A percentile compares a stretch with the other conserved stretches of the same genome.
phyloP scores from a whole-genome alignment of 2,888 invertebrate species.

The Tenodera sinensis region DNA sequence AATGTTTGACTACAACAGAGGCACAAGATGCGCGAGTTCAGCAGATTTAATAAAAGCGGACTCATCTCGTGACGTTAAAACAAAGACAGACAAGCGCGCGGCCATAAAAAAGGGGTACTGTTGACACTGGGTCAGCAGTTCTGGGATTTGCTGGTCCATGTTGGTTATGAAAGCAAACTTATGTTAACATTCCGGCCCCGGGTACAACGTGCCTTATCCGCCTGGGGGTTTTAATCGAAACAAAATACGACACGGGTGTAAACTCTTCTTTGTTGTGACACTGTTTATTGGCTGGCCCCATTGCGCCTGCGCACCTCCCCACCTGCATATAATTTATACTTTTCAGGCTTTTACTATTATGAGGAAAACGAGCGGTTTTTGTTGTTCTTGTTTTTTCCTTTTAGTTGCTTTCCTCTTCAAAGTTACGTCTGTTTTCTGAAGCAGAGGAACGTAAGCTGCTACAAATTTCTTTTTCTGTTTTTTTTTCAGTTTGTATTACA shows the following conservation, averaged over 20 bases:
- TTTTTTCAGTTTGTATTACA: too few species aligned
- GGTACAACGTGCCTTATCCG: neutral
- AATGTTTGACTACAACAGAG: neutral
- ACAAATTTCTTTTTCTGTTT: neutral
- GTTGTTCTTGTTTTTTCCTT: neutral
- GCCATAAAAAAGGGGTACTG: neutral
- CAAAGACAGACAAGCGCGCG: neutral
- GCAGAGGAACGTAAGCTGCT: too few species aligned
- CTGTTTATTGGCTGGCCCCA: neutral
- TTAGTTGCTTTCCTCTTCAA: neutral
- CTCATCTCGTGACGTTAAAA: neutral
- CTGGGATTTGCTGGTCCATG: neutral
- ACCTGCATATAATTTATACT: neutral
- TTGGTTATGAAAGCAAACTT: neutral
- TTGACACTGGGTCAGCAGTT: neutral
- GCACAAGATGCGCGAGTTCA: neutral
- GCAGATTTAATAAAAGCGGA: neutral
- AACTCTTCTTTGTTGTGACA: neutral
- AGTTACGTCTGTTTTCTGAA: too few species aligned
- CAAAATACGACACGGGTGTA: neutral
- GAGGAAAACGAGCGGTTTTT: neutral
- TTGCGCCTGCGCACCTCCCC: neutral
- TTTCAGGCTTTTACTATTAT: neutral
- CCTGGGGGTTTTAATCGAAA: neutral
- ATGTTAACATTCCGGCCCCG: neutral